These are phyloP conservation scores for Drosophila repleta DNA, from an alignment of 1,140 invertebrate species.

Conservation along the genomic window DNA sequence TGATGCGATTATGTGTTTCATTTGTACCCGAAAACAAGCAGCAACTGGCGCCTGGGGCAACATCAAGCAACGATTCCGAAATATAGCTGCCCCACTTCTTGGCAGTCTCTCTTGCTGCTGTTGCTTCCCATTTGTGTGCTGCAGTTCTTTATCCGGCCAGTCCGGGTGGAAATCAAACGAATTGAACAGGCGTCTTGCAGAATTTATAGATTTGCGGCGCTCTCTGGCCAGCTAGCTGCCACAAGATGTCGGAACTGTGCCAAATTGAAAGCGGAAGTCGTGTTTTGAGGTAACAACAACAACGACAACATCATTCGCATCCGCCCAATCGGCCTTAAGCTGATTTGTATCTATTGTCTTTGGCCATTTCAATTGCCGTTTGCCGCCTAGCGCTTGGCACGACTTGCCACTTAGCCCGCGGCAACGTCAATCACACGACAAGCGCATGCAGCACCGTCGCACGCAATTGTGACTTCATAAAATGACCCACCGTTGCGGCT, in stretches of 20 bases:
- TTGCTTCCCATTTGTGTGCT: slow-evolving; percentile 10
- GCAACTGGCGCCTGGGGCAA: slow-evolving; percentile 55
- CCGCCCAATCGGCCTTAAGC: slow-evolving; percentile 29
- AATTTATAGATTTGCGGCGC: slow-evolving; percentile 56
- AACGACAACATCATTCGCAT: neutral
- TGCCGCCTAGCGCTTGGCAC: slow-evolving; percentile 5
- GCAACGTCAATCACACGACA: slow-evolving; percentile 45
- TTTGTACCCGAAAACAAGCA: slow-evolving; percentile 49
- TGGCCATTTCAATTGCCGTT: slow-evolving; percentile 18
- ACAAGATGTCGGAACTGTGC: slow-evolving; percentile 61
- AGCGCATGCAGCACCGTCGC: slow-evolving; percentile 41
- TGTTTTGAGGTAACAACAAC: slow-evolving; percentile 24
- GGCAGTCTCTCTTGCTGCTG: slow-evolving; percentile 5
- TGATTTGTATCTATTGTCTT: slow-evolving; percentile 47
- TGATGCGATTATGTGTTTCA: slow-evolving; percentile 78
- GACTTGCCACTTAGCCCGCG: slow-evolving; percentile 13
- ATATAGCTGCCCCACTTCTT: slow-evolving; percentile 37
- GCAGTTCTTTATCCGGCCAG: slow-evolving; percentile 36
- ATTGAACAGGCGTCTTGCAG: slow-evolving; percentile 48
- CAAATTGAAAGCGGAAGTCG: slow-evolving; percentile 66
- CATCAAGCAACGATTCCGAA: slow-evolving; percentile 46
- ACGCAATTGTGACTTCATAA: slow-evolving; percentile 40
- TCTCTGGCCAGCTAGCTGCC: slow-evolving; percentile 30
- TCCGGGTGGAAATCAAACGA: slow-evolving; percentile 73
- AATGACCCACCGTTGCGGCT: slow-evolving; percentile 12